Base-by-base conservation (phyloP, 2,888 invertebrate species). In the Volucella inflata region DNA sequence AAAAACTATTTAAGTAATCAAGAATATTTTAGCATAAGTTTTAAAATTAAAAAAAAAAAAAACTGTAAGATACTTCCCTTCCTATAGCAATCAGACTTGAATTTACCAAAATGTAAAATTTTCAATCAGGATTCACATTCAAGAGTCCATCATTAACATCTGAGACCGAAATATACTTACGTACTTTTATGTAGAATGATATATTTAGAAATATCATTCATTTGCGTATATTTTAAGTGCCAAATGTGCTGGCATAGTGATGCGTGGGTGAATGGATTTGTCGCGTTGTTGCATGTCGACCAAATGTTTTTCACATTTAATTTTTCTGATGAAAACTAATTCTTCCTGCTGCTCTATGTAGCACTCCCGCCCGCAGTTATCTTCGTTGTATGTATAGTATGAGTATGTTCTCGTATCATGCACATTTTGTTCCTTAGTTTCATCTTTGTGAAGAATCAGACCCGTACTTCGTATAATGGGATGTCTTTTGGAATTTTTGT, bases 211-310 rank as follows among this genome's bases (percentile, higher is more conserved):
- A 51, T 62, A n/a, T 75, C 67, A 51, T 67, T 81, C 72, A 62
- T 81, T 81, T 81, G 85, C 81, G 81, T 85, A 77, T 70, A 80
- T 77, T 80, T 85, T 85, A 85, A 85, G 85, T 85, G 85, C 85
- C 85, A 85, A 85, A 85, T 85, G 81, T 85, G 85, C 85, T 85
- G 85, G 85, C 85, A 77, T 30, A 30, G 30, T 85, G 81, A 81
- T 85, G 85, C 85, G 85, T 85, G 85, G 85, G 85, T 85, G 85
- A 85, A 81, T 85, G 85, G 85, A 81, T 81, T 85, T 85, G 85
- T 81, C 85, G 85, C 85, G 85, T 85, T 85, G 77, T 85, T 68
- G 51, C 81, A 85, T 85, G 85, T 85, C 85, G 85, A 81, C 85
- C 85, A 77, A 85, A 81, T 85, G 85, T 81, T 85, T 85, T 81